Evolutionary conservation across 2,113 vertebrate genomes (phyloP).

Genomic region (Gymnobelideus leadbeateri): DNA sequence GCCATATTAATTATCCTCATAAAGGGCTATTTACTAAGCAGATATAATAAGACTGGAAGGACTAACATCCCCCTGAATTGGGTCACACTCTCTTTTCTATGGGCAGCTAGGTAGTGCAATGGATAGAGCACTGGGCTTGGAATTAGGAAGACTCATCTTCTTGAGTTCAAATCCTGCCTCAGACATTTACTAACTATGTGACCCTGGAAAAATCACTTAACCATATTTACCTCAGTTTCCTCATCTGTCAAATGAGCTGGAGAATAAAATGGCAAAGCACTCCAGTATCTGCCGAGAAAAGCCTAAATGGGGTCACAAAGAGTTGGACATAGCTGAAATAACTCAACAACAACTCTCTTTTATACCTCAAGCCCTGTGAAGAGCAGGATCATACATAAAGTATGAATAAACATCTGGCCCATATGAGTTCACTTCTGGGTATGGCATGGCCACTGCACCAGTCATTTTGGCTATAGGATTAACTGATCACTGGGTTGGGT

Average conservation of each 20-base stretch:
- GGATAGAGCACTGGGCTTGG: neutral
- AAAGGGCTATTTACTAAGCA: neutral
- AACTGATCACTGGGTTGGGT: neutral
- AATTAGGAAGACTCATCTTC: neutral
- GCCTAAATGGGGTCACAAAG: neutral
- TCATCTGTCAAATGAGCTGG: neutral
- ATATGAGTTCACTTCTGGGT: neutral
- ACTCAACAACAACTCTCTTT: neutral
- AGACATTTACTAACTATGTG: neutral
- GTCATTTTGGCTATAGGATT: neutral
- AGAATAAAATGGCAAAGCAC: neutral
- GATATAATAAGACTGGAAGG: neutral
- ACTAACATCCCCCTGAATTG: neutral
- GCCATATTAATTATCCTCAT: neutral
- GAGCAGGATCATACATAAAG: neutral
- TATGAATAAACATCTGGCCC: neutral
- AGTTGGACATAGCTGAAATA: neutral
- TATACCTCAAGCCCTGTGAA: neutral
- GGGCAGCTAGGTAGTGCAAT: neutral
- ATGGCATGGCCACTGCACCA: neutral
- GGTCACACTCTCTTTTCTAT: neutral
- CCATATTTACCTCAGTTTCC: neutral
- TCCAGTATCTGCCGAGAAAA: neutral
- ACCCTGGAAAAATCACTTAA: neutral
- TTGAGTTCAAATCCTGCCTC: neutral